phyloP scores from a whole-genome alignment of 1,140 invertebrate genomes.

The Berghia stephanieae region DNA sequence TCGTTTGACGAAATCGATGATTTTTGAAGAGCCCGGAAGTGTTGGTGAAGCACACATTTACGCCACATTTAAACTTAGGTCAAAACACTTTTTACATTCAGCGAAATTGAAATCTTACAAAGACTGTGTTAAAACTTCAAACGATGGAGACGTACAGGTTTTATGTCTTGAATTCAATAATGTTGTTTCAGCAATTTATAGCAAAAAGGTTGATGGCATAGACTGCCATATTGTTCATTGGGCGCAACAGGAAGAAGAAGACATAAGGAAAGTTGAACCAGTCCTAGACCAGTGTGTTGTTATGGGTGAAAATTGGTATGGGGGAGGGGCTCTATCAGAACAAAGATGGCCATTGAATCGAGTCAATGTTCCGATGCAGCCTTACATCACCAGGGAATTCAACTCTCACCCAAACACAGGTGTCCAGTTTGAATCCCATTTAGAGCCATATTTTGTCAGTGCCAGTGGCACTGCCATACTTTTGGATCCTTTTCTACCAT shows the following conservation, averaged over 20 bases:
- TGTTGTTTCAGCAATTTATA: neutral
- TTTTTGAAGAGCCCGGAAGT: too few species aligned
- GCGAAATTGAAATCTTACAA: too few species aligned
- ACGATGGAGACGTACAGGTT: too few species aligned
- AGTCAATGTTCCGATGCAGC: constrained; percentile 49
- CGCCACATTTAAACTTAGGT: too few species aligned
- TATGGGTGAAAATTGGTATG: constrained; percentile 50
- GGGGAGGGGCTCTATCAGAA: constrained; percentile 60
- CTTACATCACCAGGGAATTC: constrained; percentile 40
- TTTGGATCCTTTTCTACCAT: constrained; percentile 49
- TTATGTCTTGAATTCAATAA: neutral
- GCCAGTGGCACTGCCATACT: constrained; percentile 56
- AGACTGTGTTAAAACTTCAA: too few species aligned
- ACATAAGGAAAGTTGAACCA: neutral
- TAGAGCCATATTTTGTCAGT: constrained; percentile 61
- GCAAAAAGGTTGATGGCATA: neutral
- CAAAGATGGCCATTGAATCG: constrained; percentile 67
- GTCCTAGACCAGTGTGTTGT: neutral
- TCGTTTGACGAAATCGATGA: too few species aligned
- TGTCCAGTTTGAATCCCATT: constrained; percentile 43
- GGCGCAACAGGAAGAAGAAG: neutral
- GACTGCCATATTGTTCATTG: constrained; percentile 25
- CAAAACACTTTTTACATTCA: too few species aligned
- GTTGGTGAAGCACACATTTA: too few species aligned
- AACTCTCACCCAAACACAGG: constrained; percentile 13